Evolutionary conservation across 2,113 vertebrate genomes (phyloP).

Genomic region (Nansenia antarctica): DNA sequence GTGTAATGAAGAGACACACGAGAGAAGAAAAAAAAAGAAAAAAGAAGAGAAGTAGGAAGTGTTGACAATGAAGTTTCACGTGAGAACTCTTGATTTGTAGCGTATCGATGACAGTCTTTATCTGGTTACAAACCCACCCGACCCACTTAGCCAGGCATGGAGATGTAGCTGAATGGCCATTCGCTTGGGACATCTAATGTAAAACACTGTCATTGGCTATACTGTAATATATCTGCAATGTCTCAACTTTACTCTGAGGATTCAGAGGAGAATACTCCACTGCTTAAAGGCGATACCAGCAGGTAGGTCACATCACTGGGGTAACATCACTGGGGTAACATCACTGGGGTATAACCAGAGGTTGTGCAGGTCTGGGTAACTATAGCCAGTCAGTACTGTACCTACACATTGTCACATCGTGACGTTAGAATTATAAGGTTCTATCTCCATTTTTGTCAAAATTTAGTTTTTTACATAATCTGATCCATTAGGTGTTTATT

Average conservation of each 20-base stretch:
- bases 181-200: background rate
- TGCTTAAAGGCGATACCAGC: slow-evolving; percentile 61
- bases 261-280: slow-evolving; percentile 53
- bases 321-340: too few relatives aligned
- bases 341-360: too few relatives aligned
- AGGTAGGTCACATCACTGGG: slow-evolving; percentile 74
- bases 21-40: background rate
- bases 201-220: background rate
- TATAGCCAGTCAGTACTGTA: too few relatives aligned
- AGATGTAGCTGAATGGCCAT: background rate
- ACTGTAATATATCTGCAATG: slow-evolving; percentile 55
- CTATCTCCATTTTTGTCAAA: background rate
- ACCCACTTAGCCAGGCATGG: background rate
- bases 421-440: background rate
- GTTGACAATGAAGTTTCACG: background rate
- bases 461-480: background rate
- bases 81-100: background rate
- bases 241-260: slow-evolving; percentile 47
- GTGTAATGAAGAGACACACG: background rate
- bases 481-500: too few relatives aligned
- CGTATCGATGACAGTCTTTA: background rate
- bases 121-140: background rate
- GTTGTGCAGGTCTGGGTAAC: too few relatives aligned
- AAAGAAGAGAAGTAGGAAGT: background rate
- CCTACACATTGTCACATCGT: too few relatives aligned